Conservation (phyloP, 2,888 invertebrate genomes). For the Galerucella pusilla region DNA sequence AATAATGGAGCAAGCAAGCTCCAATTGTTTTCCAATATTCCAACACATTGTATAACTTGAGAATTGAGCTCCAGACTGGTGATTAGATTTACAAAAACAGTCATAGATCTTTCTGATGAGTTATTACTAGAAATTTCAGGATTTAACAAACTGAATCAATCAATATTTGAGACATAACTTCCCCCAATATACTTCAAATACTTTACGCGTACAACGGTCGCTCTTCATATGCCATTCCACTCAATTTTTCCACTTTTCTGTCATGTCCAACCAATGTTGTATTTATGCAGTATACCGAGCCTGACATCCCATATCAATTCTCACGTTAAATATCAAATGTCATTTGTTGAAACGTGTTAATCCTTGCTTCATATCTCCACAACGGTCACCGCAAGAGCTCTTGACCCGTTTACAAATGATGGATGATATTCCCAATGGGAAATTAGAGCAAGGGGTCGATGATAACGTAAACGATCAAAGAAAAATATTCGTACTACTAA, state of each 20-base stretch:
- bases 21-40: too few species aligned
- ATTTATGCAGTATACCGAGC: conserved; percentile 7
- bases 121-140: too few species aligned
- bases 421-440: conserved; percentile 29
- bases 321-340: conserved; percentile 20
- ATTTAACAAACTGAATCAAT: too few species aligned
- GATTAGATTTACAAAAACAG: too few species aligned
- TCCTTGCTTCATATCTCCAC: conserved; percentile 22
- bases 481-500: too few species aligned
- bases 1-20: too few species aligned
- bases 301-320: conserved; percentile 14
- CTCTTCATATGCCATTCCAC: not conserved
- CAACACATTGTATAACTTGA: too few species aligned
- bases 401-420: conserved; percentile 39
- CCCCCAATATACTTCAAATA: too few species aligned
- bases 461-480: not conserved
- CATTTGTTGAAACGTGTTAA: conserved; percentile 30
- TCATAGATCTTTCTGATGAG: too few species aligned
- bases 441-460: not conserved
- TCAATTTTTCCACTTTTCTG: not conserved
- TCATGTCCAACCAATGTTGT: conserved; percentile 11
- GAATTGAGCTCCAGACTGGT: too few species aligned
- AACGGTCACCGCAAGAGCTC: conserved; percentile 27
- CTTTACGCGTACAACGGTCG: not conserved
- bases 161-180: too few species aligned